Conservation (phyloP, 2,888 invertebrate genomes). For the Plagiodera versicolora region DNA sequence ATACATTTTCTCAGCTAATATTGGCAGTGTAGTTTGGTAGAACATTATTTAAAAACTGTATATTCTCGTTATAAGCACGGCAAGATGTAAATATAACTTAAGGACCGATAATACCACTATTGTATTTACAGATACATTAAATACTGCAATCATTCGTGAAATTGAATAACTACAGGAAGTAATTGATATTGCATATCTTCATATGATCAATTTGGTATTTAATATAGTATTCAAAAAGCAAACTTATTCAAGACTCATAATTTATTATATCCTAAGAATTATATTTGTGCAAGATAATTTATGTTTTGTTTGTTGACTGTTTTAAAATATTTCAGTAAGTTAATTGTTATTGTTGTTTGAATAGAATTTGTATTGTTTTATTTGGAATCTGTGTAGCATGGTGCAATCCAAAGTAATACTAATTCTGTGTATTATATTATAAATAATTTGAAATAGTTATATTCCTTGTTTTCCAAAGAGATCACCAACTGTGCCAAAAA, state of each 20-base stretch:
- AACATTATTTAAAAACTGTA: background rate
- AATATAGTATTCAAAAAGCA: background rate
- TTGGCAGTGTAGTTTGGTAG: too few relatives aligned
- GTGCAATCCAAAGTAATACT: background rate
- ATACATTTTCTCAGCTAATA: too few relatives aligned
- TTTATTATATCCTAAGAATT: background rate
- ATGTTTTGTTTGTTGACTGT: constrained; percentile 14
- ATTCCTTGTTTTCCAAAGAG: background rate
- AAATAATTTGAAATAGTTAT: background rate
- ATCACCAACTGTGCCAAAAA: background rate
- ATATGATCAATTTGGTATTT: background rate
- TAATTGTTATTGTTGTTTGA: constrained; percentile 7
- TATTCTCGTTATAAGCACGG: background rate
- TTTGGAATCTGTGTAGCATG: background rate
- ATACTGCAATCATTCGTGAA: background rate
- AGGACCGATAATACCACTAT: background rate
- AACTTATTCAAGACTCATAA: too few relatives aligned
- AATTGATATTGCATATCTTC: background rate
- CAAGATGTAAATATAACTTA: background rate
- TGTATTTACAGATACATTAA: background rate
- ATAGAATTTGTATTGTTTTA: background rate
- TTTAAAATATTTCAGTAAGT: constrained; percentile 11
- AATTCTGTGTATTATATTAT: background rate
- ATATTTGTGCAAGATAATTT: constrained; percentile 10
- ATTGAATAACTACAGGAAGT: background rate